A percentile compares a stretch with the other conserved stretches of the same genome.
Evolutionary conservation across 2,888 invertebrate genomes (phyloP).

Genomic region (Dryomyza anilis): DNA sequence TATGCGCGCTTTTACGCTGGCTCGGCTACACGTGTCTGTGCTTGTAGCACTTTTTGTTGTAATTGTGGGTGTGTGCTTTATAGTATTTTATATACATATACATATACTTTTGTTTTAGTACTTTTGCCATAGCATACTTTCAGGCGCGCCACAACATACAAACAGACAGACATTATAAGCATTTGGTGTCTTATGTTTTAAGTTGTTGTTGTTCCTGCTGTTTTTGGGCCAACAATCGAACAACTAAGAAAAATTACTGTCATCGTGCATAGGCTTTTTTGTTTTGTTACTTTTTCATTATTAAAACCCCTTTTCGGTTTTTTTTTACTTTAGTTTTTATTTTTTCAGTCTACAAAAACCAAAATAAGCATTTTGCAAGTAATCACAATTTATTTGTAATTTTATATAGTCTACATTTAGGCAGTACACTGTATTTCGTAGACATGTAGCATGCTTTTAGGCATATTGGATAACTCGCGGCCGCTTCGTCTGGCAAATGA

Average conservation of each 20-base stretch:
- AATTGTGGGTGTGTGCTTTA: constrained; percentile 32
- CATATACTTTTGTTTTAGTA: neutral
- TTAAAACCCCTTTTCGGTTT: neutral
- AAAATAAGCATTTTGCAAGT: neutral
- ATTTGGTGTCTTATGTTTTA: neutral
- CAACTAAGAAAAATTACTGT: too few species aligned
- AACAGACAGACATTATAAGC: constrained; percentile 6
- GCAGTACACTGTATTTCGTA: too few species aligned
- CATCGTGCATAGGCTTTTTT: too few species aligned
- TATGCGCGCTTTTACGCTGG: neutral
- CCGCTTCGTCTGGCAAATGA: too few species aligned
- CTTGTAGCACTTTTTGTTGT: constrained; percentile 45
- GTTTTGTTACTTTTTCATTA: too few species aligned
- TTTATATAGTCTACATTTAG: too few species aligned
- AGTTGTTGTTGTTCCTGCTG: neutral
- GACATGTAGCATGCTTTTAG: too few species aligned
- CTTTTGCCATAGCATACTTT: constrained; percentile 23
- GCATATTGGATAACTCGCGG: too few species aligned
- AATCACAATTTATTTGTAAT: too few species aligned
- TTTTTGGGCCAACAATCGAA: neutral
- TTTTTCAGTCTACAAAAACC: neutral
- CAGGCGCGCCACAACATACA: constrained; percentile 27
- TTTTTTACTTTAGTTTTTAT: neutral
- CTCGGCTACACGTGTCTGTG: constrained; percentile 23
- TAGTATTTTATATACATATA: constrained; percentile 4